These are phyloP conservation scores for Benthosema pterotum DNA, from an alignment of 2,797 vertebrate genomes.

Conservation along the genomic window DNA sequence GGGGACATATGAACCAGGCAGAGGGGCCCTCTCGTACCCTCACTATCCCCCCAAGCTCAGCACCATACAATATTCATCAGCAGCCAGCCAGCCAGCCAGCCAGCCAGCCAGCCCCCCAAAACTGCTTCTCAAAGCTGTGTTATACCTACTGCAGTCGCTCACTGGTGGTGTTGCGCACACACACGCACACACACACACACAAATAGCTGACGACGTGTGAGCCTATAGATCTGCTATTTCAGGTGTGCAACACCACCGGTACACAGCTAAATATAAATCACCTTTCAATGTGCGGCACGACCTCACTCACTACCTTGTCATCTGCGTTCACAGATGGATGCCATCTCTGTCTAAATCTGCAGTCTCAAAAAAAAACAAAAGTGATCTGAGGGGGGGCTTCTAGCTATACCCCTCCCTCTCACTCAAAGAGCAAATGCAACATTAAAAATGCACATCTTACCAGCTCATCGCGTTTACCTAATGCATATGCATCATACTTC, in stretches of 20 bases:
- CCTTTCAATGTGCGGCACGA: conserved; percentile 71
- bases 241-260: too few relatives aligned
- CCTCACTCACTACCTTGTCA: conserved; percentile 58
- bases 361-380: conserved; percentile 71
- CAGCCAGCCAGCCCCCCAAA: conserved; percentile 68
- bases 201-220: too few relatives aligned
- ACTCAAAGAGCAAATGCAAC: conserved; percentile 77
- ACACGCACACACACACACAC: too few relatives aligned
- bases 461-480: conserved; percentile 76
- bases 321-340: conserved; percentile 59
- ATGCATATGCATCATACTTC: conserved; percentile 83
- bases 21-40: conserved; percentile 60
- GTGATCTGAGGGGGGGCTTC: conserved; percentile 58
- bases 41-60: conserved; percentile 69
- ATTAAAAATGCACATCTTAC: conserved; percentile 82
- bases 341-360: conserved; percentile 71
- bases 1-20: conserved; percentile 17
- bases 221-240: too few relatives aligned
- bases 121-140: conserved; percentile 45
- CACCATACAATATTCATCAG: conserved; percentile 82
- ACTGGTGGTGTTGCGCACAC: too few relatives aligned
- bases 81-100: conserved; percentile 64
- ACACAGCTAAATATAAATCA: too few relatives aligned
- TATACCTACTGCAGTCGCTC: too few relatives aligned
- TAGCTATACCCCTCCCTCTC: conserved; percentile 68